phyloP scores from a whole-genome alignment of 2,888 invertebrate species.

The Zaprionus bogoriensis region DNA sequence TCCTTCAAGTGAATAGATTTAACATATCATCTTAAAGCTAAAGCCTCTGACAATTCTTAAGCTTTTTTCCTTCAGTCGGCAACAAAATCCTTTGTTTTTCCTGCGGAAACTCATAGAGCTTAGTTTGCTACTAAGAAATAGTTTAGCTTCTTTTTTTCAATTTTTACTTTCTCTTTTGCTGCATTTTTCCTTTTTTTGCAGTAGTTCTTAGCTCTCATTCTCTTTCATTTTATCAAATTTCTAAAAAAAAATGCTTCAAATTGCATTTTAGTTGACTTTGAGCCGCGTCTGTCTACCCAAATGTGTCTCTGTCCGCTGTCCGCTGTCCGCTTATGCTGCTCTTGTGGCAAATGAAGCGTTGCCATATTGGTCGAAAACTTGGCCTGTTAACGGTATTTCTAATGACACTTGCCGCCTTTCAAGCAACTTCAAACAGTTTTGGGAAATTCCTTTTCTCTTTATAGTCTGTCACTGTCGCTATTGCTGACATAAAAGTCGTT shows the following conservation, averaged over 20 bases:
- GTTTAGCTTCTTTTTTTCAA: slow-evolving; percentile 2
- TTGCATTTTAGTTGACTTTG: slow-evolving; percentile 49
- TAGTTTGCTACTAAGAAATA: slow-evolving; percentile 6
- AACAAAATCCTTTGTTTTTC: no score
- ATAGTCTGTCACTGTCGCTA: not conserved
- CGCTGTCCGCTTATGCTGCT: slow-evolving; percentile 32
- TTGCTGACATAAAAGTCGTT: slow-evolving; percentile 14
- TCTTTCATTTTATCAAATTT: slow-evolving; percentile 29
- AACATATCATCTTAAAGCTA: no score
- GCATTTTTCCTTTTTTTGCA: slow-evolving; percentile 33
- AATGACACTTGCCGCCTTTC: slow-evolving; percentile 45
- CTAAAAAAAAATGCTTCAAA: slow-evolving; percentile 31
- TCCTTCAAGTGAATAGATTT: no score
- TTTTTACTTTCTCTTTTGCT: slow-evolving; percentile 3
- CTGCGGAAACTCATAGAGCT: no score
- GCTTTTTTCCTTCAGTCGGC: no score
- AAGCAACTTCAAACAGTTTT: slow-evolving; percentile 21
- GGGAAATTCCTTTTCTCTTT: not conserved
- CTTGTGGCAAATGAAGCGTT: slow-evolving; percentile 51
- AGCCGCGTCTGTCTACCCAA: not conserved
- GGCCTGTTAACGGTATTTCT: slow-evolving; percentile 43
- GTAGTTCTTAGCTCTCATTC: slow-evolving; percentile 16
- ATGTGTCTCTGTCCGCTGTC: slow-evolving; percentile 8
- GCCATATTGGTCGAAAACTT: slow-evolving; percentile 43
- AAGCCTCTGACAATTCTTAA: no score